These are phyloP conservation scores for Harpagifer antarcticus DNA, from an alignment of 2,797 vertebrate genomes.

Conservation along the genomic window DNA sequence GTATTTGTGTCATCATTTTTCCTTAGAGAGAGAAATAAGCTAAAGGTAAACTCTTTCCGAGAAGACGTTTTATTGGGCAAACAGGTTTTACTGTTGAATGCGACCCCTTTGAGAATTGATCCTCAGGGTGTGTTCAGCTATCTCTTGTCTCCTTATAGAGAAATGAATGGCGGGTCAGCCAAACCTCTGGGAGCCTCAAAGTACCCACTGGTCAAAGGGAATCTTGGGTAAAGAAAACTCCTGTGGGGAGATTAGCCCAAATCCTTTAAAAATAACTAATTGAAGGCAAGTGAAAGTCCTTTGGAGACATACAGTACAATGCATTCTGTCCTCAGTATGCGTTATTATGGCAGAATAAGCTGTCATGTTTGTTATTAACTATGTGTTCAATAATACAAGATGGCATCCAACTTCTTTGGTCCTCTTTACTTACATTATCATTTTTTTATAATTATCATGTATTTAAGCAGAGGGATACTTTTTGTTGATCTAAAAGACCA, in stretches of 20 bases:
- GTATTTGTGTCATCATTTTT: constrained; percentile 48
- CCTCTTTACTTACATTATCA: not conserved
- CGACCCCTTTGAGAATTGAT: constrained; percentile 43
- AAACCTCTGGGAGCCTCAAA: constrained; percentile 22
- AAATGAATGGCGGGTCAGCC: constrained; percentile 52
- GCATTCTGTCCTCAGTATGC: constrained; percentile 7
- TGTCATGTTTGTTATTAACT: not conserved
- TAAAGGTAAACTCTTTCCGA: constrained; percentile 44
- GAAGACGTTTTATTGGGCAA: constrained; percentile 33
- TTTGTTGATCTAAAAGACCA: constrained; percentile 18
- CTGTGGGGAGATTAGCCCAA: not conserved
- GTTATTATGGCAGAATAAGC: not conserved
- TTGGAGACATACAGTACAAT: not conserved
- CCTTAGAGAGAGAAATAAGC: constrained; percentile 42
- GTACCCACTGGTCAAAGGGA: constrained; percentile 22
- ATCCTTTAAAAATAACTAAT: constrained; percentile 28
- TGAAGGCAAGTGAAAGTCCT: constrained; percentile 2
- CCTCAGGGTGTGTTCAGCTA: constrained; percentile 47
- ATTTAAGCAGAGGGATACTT: not conserved
- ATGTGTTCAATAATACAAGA: not conserved
- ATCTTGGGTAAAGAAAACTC: not conserved
- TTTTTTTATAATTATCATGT: not conserved
- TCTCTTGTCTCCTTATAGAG: constrained; percentile 38
- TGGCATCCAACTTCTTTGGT: not conserved
- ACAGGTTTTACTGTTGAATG: constrained; percentile 38